Evolutionary conservation across 2,113 vertebrate genomes (phyloP), one percentile per base, ranked within the genome.

Genomic region (Grammomys surdaster): DNA sequence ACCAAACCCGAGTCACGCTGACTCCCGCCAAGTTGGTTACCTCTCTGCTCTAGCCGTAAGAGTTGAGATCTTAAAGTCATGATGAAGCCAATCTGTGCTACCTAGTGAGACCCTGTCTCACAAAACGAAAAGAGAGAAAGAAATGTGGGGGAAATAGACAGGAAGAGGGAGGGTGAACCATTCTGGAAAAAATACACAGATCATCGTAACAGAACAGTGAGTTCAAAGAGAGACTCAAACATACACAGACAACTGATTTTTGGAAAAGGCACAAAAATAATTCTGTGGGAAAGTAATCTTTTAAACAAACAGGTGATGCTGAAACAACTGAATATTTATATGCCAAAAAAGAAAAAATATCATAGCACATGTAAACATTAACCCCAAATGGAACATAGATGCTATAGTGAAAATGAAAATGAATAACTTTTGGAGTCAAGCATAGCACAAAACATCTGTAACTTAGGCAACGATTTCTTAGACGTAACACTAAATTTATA

Each of bases 231-330:
- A 86, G 48, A 20, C n/a, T 40, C 56, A 86, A 91, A 80, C 7
- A 73, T 56, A 56, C 10, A 80, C 14, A 24, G 54, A 80, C 33
- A 67, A 75, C 33, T 60, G 48, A 31, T 89, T 86, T 95, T 92
- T 80, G 33, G 65, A 24, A 94, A 89, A 56, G 17, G 26, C 13
- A 36, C 20, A 89, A 73, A 93, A 28, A 80, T 51, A 94, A 92
- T 73, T 85, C 46, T 54, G 19, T 56, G n/a, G 9, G 26, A 36
- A 69, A 90, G 89, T 14, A 48, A 75, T 75, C 36, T 51, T 90
- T 51, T n/a, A 70, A 54, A 54, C 19, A 88, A 54, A 69, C n/a
- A 87, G 5, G 48, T n/a, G 5, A 16, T 14, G 0, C 5, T 67
- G 24, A 67, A 81, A 88, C 26, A 77, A 40, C 2, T 36, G n/a